These are phyloP conservation scores for Schlechtendalia chinensis DNA, from an alignment of 1,140 invertebrate genomes.

Conservation along the genomic window DNA sequence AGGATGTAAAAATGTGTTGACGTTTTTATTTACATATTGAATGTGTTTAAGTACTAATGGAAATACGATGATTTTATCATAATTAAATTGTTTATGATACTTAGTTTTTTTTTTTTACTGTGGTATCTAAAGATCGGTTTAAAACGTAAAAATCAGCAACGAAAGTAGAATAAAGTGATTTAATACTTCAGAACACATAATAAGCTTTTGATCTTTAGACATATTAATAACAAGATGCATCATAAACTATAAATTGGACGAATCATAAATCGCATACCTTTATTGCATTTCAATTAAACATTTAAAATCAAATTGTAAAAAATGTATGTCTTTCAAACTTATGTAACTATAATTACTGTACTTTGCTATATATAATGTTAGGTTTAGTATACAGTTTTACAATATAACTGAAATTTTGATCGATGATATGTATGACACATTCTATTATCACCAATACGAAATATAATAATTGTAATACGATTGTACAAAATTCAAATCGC, in stretches of 20 bases:
- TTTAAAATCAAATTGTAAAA: background rate
- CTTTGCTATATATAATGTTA: too few species aligned
- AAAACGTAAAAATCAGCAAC: background rate
- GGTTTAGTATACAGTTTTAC: background rate
- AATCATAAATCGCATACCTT: too few species aligned
- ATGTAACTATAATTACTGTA: too few species aligned
- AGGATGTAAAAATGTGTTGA: background rate
- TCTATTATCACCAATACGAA: background rate
- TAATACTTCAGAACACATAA: background rate
- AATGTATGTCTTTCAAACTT: too few species aligned
- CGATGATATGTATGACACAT: background rate
- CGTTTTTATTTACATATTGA: background rate
- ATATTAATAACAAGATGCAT: too few species aligned
- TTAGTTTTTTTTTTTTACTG: background rate
- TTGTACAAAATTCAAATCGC: slow-evolving; percentile 24
- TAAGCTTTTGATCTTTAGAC: background rate
- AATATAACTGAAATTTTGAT: background rate
- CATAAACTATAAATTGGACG: too few species aligned
- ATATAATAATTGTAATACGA: background rate
- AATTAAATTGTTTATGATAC: background rate
- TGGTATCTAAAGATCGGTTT: background rate
- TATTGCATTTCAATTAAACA: too few species aligned
- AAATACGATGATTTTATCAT: slow-evolving; percentile 26
- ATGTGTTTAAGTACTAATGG: background rate
- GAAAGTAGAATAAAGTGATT: background rate